Percentiles rank a stretch among this genome's conserved stretches.
phyloP scores from a whole-genome alignment of 2,888 invertebrate species.

The Microctonus brassicae region DNA sequence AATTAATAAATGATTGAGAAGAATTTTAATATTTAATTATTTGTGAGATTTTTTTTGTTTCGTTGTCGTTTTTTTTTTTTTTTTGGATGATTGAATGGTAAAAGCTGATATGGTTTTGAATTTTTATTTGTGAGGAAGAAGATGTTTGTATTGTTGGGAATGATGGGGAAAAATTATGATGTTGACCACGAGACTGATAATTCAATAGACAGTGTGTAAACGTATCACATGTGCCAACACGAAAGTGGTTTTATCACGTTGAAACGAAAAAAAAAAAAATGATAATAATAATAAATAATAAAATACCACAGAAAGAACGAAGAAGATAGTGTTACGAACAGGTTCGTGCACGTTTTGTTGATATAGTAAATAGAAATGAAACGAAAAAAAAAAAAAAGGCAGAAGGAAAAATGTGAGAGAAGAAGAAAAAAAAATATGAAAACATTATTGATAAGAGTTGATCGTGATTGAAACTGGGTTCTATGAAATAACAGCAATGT shows the following conservation, averaged over 20 bases:
- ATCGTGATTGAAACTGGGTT: background rate
- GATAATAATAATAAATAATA: background rate
- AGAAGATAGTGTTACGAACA: too few species aligned
- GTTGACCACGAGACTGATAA: background rate
- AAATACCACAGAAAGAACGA: too few species aligned
- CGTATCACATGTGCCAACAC: background rate
- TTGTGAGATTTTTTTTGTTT: too few species aligned
- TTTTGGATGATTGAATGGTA: background rate
- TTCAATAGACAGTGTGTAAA: constrained; percentile 16
- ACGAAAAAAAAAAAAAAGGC: too few species aligned
- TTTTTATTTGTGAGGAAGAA: background rate
- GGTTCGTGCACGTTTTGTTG: background rate
- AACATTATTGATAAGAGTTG: background rate
- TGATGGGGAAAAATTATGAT: background rate
- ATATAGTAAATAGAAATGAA: background rate
- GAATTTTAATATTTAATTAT: background rate
- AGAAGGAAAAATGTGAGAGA: background rate
- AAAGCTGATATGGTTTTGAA: background rate
- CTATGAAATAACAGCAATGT: background rate
- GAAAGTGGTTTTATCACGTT: background rate
- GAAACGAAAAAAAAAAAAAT: background rate
- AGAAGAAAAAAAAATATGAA: background rate
- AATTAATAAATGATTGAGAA: constrained; percentile 11
- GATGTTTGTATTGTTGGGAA: background rate
- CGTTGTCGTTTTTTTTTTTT: background rate